Base-by-base conservation (phyloP, 2,888 invertebrate species). In the Adelphocoris suturalis region DNA sequence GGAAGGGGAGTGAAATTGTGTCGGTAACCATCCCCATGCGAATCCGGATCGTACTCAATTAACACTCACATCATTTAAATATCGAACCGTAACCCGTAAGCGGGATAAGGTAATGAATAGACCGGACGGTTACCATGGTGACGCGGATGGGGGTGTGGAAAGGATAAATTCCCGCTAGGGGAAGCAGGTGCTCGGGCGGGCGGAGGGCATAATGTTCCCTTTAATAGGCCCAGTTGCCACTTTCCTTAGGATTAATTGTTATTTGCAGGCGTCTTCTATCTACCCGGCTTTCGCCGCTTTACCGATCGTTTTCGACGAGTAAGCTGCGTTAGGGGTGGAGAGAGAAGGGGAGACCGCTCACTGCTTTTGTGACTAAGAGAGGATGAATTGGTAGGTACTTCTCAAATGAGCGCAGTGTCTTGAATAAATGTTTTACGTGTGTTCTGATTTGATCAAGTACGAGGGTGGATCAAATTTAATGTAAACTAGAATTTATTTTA, bases 181-280 rank as follows among this genome's bases (percentile, higher is more conserved):
- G 85, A 85, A 57, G 47, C 85, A 85, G 85, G 85, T 85, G 85
- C 46, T 37, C 28, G 76, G 57, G 76, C 23, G 68, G 46, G 68
- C 47, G 86, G 68, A 61, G 68, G 46, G 86, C 75, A 87, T 87
- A 87, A 87, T 87, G 78, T 87, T 76, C 57, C 78, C 87, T 87
- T 87, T 87, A 87, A 87, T 87, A 87, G 87, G 75, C 78, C 87
- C 87, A 85, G 85, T 85, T 85, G 61, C 85, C 85, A 85, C 85
- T 85, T 82, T 85, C 85, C 85, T 85, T 61, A 85, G 57, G 85
- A 88, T 88, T 88, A 88, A 88, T 88, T 88, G 87, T 88, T 88
- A 88, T 88, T 88, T 78, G 87, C 87, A 88, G 78, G 28, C 87
- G 87, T 88, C 87, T 88, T 78, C 48, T 68, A 46, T 47, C 75